Percentiles rank a stretch among this genome's conserved stretches.
Conservation (phyloP, 2,797 vertebrate species). For the Xiphophorus birchmanni region DNA sequence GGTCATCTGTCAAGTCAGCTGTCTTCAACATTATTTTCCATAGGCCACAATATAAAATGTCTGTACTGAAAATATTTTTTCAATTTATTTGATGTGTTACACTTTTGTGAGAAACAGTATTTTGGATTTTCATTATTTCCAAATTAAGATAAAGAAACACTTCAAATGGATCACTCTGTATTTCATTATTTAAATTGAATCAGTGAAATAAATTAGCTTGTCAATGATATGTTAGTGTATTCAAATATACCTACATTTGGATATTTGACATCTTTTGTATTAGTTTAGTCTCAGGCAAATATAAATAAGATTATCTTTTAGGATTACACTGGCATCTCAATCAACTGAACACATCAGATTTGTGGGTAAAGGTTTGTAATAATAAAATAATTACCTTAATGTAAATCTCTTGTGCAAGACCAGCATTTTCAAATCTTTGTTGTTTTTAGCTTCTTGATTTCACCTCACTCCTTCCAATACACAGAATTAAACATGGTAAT, state of each 20-base stretch:
- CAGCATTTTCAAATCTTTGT: constrained; percentile 16
- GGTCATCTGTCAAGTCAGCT: neutral
- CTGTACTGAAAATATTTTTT: neutral
- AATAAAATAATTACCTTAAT: constrained; percentile 1
- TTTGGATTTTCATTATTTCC: neutral
- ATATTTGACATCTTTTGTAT: neutral
- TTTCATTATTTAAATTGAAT: neutral
- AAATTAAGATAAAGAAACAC: neutral
- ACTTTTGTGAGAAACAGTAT: neutral
- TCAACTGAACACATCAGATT: neutral
- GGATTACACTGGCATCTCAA: neutral
- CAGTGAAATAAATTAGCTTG: neutral
- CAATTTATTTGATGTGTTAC: neutral
- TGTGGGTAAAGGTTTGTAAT: constrained; percentile 9
- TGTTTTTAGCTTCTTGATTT: constrained; percentile 21
- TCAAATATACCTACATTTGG: neutral
- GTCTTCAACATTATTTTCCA: neutral
- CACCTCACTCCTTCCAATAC: constrained; percentile 1
- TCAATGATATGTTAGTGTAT: neutral
- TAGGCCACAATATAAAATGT: neutral
- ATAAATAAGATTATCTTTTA: neutral
- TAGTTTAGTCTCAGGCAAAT: neutral
- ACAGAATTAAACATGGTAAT: constrained; percentile 12
- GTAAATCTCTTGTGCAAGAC: constrained; percentile 3
- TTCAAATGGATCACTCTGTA: neutral